Percentiles rank a stretch among this genome's conserved stretches.
These are phyloP conservation scores for Alca torda DNA, from an alignment of 2,797 vertebrate species.

Conservation along the genomic window DNA sequence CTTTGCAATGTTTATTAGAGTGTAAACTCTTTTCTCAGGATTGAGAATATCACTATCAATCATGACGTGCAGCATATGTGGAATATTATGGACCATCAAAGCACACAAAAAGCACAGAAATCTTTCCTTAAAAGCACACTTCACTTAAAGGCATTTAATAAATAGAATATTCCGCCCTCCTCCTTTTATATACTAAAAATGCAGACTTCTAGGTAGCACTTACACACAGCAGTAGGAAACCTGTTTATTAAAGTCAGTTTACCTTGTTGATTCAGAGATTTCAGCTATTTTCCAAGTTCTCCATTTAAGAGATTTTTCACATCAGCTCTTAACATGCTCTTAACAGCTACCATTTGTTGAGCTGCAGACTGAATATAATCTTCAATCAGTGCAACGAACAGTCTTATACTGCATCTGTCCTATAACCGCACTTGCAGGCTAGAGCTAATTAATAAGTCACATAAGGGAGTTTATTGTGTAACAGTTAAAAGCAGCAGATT, in stretches of 20 bases:
- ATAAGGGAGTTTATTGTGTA: neutral
- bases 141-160: neutral
- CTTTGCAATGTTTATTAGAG: neutral
- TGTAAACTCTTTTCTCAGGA: neutral
- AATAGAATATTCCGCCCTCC: neutral
- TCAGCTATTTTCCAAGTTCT: neutral
- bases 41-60: neutral
- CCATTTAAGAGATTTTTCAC: neutral
- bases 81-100: neutral
- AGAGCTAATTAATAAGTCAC: neutral
- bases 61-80: neutral
- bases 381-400: neutral
- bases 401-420: neutral
- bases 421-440: neutral
- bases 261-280: neutral
- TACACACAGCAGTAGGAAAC: neutral
- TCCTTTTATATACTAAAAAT: neutral
- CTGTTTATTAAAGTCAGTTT: neutral
- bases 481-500: neutral
- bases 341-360: neutral
- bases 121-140: neutral
- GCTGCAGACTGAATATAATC: neutral
- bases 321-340: neutral
- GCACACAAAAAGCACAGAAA: neutral
- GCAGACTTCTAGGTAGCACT: neutral